These are phyloP conservation scores for Hypsibius dujardini DNA, from an alignment of 1,140 invertebrate genomes.

Conservation along the genomic window DNA sequence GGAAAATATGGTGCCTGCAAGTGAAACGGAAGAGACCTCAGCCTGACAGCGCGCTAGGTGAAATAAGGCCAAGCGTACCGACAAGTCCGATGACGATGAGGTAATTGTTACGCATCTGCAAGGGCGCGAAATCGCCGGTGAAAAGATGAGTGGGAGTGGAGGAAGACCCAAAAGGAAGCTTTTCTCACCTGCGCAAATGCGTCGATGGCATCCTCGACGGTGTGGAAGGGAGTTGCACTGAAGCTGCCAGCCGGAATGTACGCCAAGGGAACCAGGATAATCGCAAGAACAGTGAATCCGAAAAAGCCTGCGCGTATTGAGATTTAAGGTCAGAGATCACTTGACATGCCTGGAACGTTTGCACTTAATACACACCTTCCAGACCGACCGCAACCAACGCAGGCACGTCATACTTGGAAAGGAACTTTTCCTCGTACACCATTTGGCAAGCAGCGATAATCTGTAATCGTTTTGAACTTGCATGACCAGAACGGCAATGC, in stretches of 20 bases:
- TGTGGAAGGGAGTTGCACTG: conserved; percentile 51
- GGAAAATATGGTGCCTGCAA: conserved; percentile 59
- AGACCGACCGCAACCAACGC: conserved; percentile 63
- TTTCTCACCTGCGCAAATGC: background rate
- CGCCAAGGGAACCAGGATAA: conserved; percentile 64
- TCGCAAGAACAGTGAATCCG: conserved; percentile 54
- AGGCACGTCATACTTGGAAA: conserved; percentile 59
- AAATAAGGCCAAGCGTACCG: conserved; percentile 36
- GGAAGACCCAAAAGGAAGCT: too few species aligned
- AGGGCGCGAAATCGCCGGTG: too few species aligned
- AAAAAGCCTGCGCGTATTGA: conserved; percentile 53
- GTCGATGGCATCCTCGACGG: conserved; percentile 53
- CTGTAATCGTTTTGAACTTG: too few species aligned
- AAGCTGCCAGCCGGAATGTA: conserved; percentile 55
- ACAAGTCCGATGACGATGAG: conserved; percentile 45
- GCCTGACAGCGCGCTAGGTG: background rate
- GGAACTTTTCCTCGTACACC: conserved; percentile 82
- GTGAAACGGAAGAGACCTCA: conserved; percentile 23
- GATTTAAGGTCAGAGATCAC: too few species aligned
- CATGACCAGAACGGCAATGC: too few species aligned
- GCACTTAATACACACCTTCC: too few species aligned
- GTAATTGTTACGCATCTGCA: conserved; percentile 54
- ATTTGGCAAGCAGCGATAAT: conserved; percentile 75
- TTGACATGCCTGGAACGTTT: too few species aligned
- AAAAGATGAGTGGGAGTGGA: too few species aligned